Conservation (phyloP, 1,140 invertebrate genomes). For the Calephelis nemesis region DNA sequence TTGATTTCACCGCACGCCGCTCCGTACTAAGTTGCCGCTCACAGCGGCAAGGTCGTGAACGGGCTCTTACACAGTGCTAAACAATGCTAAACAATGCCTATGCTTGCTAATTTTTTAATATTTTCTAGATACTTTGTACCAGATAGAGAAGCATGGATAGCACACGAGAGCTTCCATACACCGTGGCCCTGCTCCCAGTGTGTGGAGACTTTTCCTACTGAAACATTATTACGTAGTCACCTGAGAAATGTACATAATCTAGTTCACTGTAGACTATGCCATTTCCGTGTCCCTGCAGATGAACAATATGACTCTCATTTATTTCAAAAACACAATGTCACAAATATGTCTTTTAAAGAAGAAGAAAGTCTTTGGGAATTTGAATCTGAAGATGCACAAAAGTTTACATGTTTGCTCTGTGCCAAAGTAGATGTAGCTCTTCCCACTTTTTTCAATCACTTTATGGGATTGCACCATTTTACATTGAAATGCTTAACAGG, state of each 20-base stretch:
- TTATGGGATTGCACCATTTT: slow-evolving; percentile 70
- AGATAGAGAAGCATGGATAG: slow-evolving; percentile 56
- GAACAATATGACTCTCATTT: slow-evolving; percentile 63
- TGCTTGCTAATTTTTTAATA: background rate
- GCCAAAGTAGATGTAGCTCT: slow-evolving; percentile 49
- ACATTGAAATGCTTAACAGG: slow-evolving; percentile 65
- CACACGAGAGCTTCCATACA: slow-evolving; percentile 60
- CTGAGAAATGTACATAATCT: slow-evolving; percentile 58
- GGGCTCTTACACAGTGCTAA: no score
- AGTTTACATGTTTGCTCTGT: slow-evolving; percentile 64
- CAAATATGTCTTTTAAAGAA: slow-evolving; percentile 51
- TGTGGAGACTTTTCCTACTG: slow-evolving; percentile 55
- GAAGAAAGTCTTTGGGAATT: slow-evolving; percentile 58
- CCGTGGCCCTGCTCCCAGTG: slow-evolving; percentile 75
- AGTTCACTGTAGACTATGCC: slow-evolving; percentile 71
- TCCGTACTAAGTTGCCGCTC: no score
- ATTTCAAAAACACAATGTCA: slow-evolving; percentile 67
- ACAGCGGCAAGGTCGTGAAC: no score
- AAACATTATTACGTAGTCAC: slow-evolving; percentile 52
- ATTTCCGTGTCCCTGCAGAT: slow-evolving; percentile 61
- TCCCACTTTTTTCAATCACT: slow-evolving; percentile 64
- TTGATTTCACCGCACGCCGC: no score
- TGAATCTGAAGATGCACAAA: slow-evolving; percentile 47
- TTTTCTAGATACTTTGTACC: slow-evolving; percentile 68
- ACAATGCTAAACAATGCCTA: no score